phyloP scores from a whole-genome alignment of 2,888 invertebrate species.

The Lycaena phlaeas region DNA sequence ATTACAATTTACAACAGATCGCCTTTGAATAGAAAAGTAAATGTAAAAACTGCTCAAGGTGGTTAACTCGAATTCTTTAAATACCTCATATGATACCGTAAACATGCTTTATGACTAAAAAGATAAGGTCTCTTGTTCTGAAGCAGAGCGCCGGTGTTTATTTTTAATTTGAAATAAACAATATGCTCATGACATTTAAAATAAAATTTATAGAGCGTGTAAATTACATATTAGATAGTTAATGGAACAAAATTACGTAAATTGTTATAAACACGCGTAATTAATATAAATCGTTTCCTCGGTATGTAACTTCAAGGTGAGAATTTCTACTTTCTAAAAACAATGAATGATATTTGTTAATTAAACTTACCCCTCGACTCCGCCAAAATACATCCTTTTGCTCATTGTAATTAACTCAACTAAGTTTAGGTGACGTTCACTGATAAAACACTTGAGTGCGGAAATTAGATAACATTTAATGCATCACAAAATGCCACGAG shows the following conservation, averaged over 20 bases:
- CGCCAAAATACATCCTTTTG: conserved; percentile 45
- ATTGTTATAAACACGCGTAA: background rate
- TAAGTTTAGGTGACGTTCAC: conserved; percentile 19
- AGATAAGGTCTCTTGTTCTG: conserved; percentile 20
- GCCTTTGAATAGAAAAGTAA: conserved; percentile 22
- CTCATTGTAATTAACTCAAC: conserved; percentile 24
- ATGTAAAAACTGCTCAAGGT: conserved; percentile 31
- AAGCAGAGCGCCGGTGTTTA: conserved; percentile 7
- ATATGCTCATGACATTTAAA: conserved; percentile 10
- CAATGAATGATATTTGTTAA: no score
- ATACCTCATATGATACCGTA: conserved; percentile 12
- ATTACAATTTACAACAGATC: no score
- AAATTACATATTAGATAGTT: background rate
- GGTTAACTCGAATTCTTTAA: conserved; percentile 25
- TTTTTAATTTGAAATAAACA: conserved; percentile 9
- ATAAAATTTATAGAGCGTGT: background rate
- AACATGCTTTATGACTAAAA: conserved; percentile 12
- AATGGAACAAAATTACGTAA: background rate
- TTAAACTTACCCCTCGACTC: conserved; percentile 55
- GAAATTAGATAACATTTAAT: conserved; percentile 19
- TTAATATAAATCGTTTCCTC: conserved; percentile 20
- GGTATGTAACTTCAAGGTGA: conserved; percentile 47
- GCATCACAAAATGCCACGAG: conserved; percentile 26
- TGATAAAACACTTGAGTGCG: conserved; percentile 20
- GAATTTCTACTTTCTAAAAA: conserved; percentile 53